phyloP scores from a whole-genome alignment of 2,113 vertebrate genomes.

The Python bivittatus region DNA sequence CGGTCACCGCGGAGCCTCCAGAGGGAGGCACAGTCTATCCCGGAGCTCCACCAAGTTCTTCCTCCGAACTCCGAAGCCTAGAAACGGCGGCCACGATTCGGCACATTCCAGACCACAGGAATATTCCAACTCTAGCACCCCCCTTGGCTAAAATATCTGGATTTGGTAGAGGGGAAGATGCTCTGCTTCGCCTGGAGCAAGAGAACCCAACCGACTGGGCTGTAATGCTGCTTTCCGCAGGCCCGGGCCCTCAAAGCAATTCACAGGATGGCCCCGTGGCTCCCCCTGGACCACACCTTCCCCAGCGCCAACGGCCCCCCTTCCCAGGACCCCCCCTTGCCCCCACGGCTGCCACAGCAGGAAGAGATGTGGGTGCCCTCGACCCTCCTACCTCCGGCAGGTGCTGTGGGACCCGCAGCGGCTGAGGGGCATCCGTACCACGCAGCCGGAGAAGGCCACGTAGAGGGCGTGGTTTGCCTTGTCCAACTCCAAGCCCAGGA shows the following conservation, averaged over 20 bases:
- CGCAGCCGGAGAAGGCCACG: constrained; percentile 87
- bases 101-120: too few relatives aligned
- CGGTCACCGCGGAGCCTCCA: background rate
- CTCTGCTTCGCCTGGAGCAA: too few relatives aligned
- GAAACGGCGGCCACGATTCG: background rate
- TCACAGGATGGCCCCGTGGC: too few relatives aligned
- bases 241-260: too few relatives aligned
- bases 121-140: too few relatives aligned
- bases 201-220: too few relatives aligned
- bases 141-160: too few relatives aligned
- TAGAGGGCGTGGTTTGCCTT: constrained; percentile 83
- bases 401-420: constrained; percentile 77
- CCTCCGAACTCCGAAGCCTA: background rate
- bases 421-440: constrained; percentile 84
- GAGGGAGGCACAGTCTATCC: background rate
- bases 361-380: accelerated
- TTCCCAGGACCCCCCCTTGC: background rate
- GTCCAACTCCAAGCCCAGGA: constrained; percentile 86
- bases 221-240: too few relatives aligned
- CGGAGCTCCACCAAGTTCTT: background rate
- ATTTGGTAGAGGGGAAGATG: too few relatives aligned
- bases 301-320: background rate
- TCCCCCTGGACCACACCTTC: background rate
- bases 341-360: background rate
- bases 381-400: constrained; percentile 81